phyloP scores from a whole-genome alignment of 2,113 vertebrate species.

The Sinocyclocheilus grahami region DNA sequence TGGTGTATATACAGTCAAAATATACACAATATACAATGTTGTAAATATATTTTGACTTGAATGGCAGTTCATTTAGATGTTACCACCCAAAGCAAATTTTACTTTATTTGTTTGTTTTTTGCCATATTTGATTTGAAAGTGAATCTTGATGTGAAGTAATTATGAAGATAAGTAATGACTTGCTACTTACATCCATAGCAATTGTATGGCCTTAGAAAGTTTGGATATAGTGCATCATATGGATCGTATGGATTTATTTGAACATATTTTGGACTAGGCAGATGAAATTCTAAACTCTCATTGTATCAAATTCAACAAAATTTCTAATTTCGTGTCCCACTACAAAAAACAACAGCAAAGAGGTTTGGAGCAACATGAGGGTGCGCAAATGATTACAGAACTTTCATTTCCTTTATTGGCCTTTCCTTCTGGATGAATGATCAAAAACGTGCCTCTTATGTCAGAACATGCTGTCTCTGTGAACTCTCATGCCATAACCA shows the following conservation, averaged over 20 bases:
- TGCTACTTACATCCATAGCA: not conserved
- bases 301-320: not conserved
- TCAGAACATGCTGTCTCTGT: not conserved
- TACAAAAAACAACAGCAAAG: not conserved
- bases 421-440: not conserved
- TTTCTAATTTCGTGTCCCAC: not conserved
- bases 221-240: no score
- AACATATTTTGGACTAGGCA: not conserved
- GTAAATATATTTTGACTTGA: not conserved
- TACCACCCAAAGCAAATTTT: not conserved
- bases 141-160: not conserved
- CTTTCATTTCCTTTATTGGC: not conserved
- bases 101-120: no score
- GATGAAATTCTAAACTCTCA: not conserved
- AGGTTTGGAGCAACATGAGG: not conserved
- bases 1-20: no score
- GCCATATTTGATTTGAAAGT: not conserved
- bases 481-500: slow-evolving; percentile 31
- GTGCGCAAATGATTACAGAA: not conserved
- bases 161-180: not conserved
- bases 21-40: no score
- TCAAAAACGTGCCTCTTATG: not conserved
- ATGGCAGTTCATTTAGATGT: not conserved
- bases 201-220: not conserved
- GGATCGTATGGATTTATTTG: not conserved